These are phyloP conservation scores for Chrysaora quinquecirrha DNA, from an alignment of 30 jellyfish, hydroid and myxozoan genomes.

Conservation along the genomic window DNA sequence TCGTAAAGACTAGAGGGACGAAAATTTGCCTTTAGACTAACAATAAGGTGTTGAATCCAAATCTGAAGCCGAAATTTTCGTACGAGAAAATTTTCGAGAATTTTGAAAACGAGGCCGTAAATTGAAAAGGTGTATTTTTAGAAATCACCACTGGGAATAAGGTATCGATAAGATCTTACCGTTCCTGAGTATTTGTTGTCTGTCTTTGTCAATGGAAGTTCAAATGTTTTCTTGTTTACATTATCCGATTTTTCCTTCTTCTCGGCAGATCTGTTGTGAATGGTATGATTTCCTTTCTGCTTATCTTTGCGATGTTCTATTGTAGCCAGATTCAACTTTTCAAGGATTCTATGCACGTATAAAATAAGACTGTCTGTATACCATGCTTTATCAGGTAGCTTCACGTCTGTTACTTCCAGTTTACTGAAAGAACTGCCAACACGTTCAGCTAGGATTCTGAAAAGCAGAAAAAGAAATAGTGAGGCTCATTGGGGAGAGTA, in stretches of 20 bases:
- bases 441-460: conserved; percentile 38
- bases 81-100: no score
- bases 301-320: neutral
- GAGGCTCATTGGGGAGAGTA: no score
- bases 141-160: no score
- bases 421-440: conserved; percentile 48
- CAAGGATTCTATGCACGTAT: conserved; percentile 18
- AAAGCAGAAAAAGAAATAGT: no score
- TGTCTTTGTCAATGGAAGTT: conserved; percentile 42
- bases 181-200: conserved; percentile 52
- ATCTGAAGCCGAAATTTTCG: no score
- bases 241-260: neutral
- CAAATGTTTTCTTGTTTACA: conserved; percentile 12
- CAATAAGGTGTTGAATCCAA: no score
- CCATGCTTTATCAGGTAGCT: conserved; percentile 60
- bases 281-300: neutral
- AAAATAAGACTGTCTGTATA: conserved; percentile 16
- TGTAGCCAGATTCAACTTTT: conserved; percentile 7
- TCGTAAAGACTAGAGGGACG: no score
- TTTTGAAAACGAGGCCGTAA: no score
- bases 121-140: no score
- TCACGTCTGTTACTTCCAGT: conserved; percentile 20
- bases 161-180: no score
- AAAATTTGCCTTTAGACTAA: no score
- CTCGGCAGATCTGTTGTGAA: neutral